A percentile compares a stretch with the other conserved stretches of the same genome.
phyloP scores from a whole-genome alignment of 35 echinoderm and acorn worm species.

The Acanthaster planci region DNA sequence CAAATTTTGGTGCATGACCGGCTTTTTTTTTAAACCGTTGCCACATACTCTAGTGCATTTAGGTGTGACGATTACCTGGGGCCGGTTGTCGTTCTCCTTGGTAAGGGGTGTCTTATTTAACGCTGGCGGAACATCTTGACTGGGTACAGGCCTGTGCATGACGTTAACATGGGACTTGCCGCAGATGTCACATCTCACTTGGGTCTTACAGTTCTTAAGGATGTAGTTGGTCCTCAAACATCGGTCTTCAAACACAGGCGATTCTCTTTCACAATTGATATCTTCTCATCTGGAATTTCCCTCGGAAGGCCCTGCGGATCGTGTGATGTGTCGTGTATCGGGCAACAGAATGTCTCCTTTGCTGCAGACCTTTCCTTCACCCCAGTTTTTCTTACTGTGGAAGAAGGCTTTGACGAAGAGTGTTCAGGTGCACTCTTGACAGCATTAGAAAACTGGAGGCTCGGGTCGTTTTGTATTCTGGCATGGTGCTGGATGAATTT shows the following conservation, averaged over 20 bases:
- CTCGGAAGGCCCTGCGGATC: constrained; percentile 1
- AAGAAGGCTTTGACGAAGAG: constrained; percentile 25
- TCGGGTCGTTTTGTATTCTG: constrained; percentile 55
- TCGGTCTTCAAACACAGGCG: neutral
- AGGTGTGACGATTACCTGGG: no score
- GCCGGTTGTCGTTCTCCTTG: neutral
- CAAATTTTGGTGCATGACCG: no score
- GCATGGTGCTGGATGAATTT: constrained; percentile 60
- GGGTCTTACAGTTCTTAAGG: neutral
- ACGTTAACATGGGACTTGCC: neutral
- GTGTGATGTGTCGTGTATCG: neutral
- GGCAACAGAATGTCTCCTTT: neutral
- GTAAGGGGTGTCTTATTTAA: neutral
- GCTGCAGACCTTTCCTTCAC: constrained; percentile 31
- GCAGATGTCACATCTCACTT: neutral
- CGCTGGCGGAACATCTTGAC: neutral
- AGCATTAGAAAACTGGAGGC: constrained; percentile 29
- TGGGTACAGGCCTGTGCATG: neutral
- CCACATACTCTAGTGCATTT: no score
- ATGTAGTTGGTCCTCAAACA: neutral
- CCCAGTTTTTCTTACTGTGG: constrained; percentile 50
- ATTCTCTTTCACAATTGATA: neutral
- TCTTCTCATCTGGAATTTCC: neutral
- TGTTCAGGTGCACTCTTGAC: neutral
- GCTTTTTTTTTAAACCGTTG: no score